phyloP scores from a whole-genome alignment of 1,140 invertebrate species.

The Anoplophora glabripennis region DNA sequence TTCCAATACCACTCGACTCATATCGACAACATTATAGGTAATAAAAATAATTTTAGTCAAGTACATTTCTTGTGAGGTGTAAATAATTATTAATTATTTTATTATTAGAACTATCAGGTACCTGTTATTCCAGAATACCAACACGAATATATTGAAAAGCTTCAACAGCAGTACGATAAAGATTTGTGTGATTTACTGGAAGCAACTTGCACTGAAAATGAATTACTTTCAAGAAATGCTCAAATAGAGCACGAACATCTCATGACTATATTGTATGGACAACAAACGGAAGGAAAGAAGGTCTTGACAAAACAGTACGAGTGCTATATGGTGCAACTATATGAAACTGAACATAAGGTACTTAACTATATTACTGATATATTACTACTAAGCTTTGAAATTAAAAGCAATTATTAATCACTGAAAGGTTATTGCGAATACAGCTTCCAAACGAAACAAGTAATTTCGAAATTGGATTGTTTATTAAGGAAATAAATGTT shows the following conservation, averaged over 20 bases:
- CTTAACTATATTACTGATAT: too few relatives aligned
- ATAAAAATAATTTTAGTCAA: constrained; percentile 14
- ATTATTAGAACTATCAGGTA: too few relatives aligned
- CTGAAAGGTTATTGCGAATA: too few relatives aligned
- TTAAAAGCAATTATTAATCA: too few relatives aligned
- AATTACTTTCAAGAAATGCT: constrained; percentile 12
- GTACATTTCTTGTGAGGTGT: too few relatives aligned
- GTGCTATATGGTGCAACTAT: constrained; percentile 34
- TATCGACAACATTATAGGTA: constrained; percentile 67
- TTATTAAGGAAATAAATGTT: too few relatives aligned
- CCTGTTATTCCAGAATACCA: constrained; percentile 39
- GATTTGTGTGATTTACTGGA: constrained; percentile 30
- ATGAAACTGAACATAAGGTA: constrained; percentile 34
- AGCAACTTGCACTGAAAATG: constrained; percentile 25
- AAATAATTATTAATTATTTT: too few relatives aligned
- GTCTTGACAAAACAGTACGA: constrained; percentile 28
- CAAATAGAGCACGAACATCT: constrained; percentile 29
- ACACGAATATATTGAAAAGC: constrained; percentile 32
- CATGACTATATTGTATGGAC: constrained; percentile 39
- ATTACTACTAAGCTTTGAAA: too few relatives aligned
- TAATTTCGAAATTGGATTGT: background rate
- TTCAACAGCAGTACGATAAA: constrained; percentile 35
- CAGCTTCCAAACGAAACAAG: too few relatives aligned
- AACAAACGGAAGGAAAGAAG: constrained; percentile 26
- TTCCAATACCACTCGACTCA: constrained; percentile 68